These are phyloP conservation scores for Dendrocopos noguchii DNA, from an alignment of 2,113 vertebrate species.

Conservation along the genomic window DNA sequence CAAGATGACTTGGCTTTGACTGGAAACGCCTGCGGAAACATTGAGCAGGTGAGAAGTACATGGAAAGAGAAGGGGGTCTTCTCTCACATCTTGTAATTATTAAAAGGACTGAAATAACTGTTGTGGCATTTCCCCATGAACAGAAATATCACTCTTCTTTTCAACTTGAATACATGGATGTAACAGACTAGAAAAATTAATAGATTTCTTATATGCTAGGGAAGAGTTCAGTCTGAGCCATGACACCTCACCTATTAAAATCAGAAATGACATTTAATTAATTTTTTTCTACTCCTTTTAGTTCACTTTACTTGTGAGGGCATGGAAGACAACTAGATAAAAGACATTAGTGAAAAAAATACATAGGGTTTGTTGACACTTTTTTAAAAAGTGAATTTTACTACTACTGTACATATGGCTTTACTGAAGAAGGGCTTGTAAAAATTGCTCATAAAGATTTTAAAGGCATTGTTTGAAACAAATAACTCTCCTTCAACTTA, in stretches of 20 bases:
- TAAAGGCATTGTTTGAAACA: neutral
- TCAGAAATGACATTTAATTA: neutral
- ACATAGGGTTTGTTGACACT: neutral
- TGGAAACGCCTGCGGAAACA: neutral
- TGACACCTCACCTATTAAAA: neutral
- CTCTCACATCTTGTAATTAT: neutral
- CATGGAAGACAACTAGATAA: neutral
- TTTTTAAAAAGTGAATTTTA: neutral
- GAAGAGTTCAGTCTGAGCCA: neutral
- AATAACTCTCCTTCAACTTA: neutral
- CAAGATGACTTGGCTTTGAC: neutral
- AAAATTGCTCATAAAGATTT: neutral
- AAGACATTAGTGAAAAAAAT: neutral
- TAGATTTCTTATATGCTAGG: neutral
- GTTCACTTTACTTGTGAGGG: neutral
- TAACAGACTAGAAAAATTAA: neutral
- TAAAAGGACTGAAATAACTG: neutral
- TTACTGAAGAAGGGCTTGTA: neutral
- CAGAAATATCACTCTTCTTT: neutral
- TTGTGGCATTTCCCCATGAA: neutral
- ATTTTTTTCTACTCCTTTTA: neutral
- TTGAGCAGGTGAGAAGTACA: fast-evolving
- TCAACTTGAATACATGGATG: neutral
- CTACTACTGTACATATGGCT: neutral
- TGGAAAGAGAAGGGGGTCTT: neutral